Percentiles rank a stretch among this genome's conserved stretches.
Conservation (phyloP, 2,888 invertebrate genomes). For the Machimus atricapillus region DNA sequence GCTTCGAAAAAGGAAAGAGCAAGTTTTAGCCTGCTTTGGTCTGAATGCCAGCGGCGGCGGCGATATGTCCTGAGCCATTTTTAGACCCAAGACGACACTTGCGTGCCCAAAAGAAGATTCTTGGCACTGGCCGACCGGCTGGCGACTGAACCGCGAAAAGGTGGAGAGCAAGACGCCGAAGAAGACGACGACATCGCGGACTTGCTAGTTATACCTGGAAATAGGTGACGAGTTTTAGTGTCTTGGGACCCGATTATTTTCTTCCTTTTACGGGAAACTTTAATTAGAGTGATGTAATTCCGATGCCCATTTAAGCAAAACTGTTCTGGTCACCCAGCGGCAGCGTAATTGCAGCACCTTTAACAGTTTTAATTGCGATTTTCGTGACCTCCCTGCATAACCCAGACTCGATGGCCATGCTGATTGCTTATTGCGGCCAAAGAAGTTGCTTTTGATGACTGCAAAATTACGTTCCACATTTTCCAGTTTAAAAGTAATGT, state of each 20-base stretch:
- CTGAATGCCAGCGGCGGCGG: neutral
- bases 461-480: neutral
- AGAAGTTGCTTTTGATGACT: neutral
- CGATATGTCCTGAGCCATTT: neutral
- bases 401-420: neutral
- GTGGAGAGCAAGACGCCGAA: neutral
- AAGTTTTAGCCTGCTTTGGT: neutral
- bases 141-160: neutral
- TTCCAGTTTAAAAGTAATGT: neutral
- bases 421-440: neutral
- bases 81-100: neutral
- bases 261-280: neutral
- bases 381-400: neutral
- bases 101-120: neutral
- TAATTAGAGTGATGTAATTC: neutral
- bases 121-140: neutral
- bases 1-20: neutral
- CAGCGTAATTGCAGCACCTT: neutral
- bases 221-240: neutral
- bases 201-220: neutral
- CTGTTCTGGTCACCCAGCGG: neutral
- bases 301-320: neutral
- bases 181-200: neutral
- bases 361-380: neutral
- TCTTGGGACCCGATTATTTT: neutral